These are phyloP conservation scores for Pseudomugil tenellus DNA, from an alignment of 2,797 vertebrate genomes.

Conservation along the genomic window DNA sequence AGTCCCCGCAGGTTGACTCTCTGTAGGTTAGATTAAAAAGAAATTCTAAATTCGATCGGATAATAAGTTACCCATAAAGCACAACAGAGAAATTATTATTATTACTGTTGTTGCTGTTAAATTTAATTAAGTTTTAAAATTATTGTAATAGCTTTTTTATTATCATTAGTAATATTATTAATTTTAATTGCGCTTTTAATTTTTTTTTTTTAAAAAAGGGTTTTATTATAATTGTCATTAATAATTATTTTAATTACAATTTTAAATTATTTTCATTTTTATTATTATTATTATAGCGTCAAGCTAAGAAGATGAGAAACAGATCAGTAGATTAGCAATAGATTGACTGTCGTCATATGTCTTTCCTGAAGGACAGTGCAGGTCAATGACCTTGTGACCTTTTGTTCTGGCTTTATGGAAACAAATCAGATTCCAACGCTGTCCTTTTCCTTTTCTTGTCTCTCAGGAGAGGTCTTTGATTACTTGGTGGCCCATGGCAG, in stretches of 20 bases:
- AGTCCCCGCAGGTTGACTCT: conserved; percentile 28
- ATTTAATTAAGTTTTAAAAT: no score
- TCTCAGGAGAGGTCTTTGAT: conserved; percentile 96
- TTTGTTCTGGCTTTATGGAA: conserved; percentile 17
- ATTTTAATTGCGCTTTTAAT: no score
- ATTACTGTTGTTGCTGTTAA: no score
- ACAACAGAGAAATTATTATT: no score
- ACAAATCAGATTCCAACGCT: conserved; percentile 35
- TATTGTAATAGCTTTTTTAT: no score
- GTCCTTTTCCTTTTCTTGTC: conserved; percentile 29
- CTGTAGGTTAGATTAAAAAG: conserved; percentile 1
- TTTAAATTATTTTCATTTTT: no score
- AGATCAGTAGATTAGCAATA: neutral
- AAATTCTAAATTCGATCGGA: neutral
- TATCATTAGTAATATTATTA: no score
- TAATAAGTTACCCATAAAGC: neutral
- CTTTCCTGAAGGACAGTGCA: conserved; percentile 1
- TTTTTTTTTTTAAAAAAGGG: no score
- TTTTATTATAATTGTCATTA: no score
- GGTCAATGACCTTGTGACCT: conserved; percentile 14
- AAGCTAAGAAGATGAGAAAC: neutral
- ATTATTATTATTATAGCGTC: neutral
- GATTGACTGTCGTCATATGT: neutral
- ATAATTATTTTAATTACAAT: no score
- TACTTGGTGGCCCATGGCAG: conserved; percentile 98